phyloP scores from a whole-genome alignment of 2,888 invertebrate species.

The Dynastes hyllus region DNA sequence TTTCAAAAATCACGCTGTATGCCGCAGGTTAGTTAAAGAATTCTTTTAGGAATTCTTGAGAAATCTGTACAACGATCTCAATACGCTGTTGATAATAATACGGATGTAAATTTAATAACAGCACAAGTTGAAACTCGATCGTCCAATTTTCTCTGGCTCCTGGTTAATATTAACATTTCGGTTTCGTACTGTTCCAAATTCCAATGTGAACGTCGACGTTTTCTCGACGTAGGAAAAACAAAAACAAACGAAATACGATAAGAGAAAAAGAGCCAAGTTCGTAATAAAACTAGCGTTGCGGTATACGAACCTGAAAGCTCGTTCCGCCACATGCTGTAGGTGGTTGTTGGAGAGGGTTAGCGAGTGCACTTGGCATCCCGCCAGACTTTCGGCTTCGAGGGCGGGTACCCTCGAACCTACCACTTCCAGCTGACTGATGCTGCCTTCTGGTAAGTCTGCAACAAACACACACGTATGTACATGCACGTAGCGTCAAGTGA shows the following conservation, averaged over 20 bases:
- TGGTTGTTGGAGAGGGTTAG: conserved; percentile 89
- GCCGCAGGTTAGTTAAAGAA: too few species aligned
- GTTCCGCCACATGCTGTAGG: conserved; percentile 85
- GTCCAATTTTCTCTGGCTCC: neutral
- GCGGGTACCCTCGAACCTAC: conserved; percentile 87
- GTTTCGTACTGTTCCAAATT: neutral
- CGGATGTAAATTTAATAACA: too few species aligned
- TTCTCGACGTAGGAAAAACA: conserved; percentile 3
- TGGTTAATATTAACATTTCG: neutral
- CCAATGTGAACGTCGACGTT: neutral
- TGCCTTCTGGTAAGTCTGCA: conserved; percentile 86
- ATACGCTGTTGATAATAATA: too few species aligned
- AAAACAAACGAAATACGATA: conserved; percentile 8
- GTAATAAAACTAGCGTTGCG: conserved; percentile 29
- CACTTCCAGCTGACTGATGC: conserved; percentile 87
- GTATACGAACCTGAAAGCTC: conserved; percentile 83
- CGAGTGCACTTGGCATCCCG: conserved; percentile 84
- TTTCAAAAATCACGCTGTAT: too few species aligned
- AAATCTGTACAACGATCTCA: too few species aligned
- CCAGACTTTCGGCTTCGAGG: conserved; percentile 86
- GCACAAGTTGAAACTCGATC: too few species aligned
- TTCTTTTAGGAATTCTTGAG: too few species aligned
- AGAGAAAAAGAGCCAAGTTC: neutral
- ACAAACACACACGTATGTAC: conserved; percentile 60
- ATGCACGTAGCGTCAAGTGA: conserved; percentile 26